A percentile compares a stretch with the other conserved stretches of the same genome.
phyloP scores from a whole-genome alignment of 2,113 vertebrate genomes.

The Erpornis zantholeuca region DNA sequence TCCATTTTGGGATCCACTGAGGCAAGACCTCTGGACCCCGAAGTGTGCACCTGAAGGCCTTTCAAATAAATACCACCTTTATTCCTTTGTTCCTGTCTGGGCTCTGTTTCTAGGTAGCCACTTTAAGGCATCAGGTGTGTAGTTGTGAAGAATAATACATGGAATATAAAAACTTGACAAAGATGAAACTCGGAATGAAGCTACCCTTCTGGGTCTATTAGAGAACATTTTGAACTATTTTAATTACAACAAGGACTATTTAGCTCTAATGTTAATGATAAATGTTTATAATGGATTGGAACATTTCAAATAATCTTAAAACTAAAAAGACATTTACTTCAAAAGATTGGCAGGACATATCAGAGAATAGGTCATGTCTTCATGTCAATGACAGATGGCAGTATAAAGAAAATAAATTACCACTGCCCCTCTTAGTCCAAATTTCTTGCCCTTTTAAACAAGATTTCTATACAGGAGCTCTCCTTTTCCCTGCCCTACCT shows the following conservation, averaged over 20 bases:
- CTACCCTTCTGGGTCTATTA: background rate
- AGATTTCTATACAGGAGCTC: background rate
- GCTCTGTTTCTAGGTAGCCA: too few relatives aligned
- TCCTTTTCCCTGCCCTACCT: background rate
- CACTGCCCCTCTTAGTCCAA: background rate
- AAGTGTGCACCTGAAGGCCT: too few relatives aligned
- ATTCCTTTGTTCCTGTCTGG: too few relatives aligned
- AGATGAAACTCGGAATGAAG: constrained; percentile 17
- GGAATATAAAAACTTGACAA: background rate
- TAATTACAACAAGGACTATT: background rate
- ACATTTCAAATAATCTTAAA: background rate
- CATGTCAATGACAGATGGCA: background rate
- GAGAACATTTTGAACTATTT: constrained; percentile 22
- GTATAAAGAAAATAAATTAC: background rate
- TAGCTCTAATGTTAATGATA: background rate
- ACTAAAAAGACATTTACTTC: background rate
- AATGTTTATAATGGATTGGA: background rate
- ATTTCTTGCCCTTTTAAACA: background rate
- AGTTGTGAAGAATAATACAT: background rate
- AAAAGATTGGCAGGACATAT: background rate
- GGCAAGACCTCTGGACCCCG: too few relatives aligned
- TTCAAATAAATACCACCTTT: too few relatives aligned
- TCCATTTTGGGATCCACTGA: too few relatives aligned
- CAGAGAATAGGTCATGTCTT: background rate
- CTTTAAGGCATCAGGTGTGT: too few relatives aligned